phyloP scores from a whole-genome alignment of 1,140 invertebrate genomes.

The Charaxes varanes region DNA sequence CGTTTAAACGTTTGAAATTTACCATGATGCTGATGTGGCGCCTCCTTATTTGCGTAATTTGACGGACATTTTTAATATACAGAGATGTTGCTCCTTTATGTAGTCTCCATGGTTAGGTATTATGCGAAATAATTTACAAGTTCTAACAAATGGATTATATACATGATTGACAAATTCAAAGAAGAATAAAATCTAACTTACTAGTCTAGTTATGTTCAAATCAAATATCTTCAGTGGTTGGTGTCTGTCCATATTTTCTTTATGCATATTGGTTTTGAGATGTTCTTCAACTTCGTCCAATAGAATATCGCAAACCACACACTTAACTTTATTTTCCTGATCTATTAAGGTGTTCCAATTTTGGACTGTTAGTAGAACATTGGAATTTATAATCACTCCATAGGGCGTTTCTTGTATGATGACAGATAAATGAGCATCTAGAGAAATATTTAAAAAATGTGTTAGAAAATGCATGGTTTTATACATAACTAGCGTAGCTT shows the following conservation, averaged over 20 bases:
- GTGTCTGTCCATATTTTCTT: conserved; percentile 8
- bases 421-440: background rate
- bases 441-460: too few relatives aligned
- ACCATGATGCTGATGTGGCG: too few relatives aligned
- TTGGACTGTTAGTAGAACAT: conserved; percentile 12
- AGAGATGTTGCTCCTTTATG: too few relatives aligned
- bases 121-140: too few relatives aligned
- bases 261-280: conserved; percentile 7
- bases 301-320: conserved; percentile 8
- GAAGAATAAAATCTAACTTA: conserved; percentile 9
- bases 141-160: too few relatives aligned
- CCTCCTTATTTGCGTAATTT: too few relatives aligned
- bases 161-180: too few relatives aligned
- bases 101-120: too few relatives aligned
- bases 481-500: too few relatives aligned
- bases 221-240: conserved; percentile 22
- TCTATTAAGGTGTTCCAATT: conserved; percentile 19
- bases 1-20: too few relatives aligned
- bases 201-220: conserved; percentile 18
- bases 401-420: conserved; percentile 14
- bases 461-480: too few relatives aligned
- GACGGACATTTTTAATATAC: too few relatives aligned
- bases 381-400: conserved; percentile 26
- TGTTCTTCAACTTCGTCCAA: conserved; percentile 1
- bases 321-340: background rate